Conservation (phyloP, 2,113 vertebrate species). For the Phalacrocorax pelagicus region DNA sequence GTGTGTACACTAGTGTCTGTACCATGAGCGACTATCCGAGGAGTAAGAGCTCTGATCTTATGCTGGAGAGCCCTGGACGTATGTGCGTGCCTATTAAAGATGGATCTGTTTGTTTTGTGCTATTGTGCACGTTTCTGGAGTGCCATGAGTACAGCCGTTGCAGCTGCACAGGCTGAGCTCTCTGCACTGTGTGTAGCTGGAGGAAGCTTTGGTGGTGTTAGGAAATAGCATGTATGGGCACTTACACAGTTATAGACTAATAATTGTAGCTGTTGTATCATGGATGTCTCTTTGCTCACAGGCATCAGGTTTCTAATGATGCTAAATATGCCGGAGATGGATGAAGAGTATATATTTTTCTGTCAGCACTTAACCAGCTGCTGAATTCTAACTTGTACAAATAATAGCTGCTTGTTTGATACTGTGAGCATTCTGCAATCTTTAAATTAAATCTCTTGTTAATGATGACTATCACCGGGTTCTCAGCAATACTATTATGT, state of each 20-base stretch:
- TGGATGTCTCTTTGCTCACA: neutral
- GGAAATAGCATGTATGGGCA: neutral
- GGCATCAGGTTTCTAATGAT: neutral
- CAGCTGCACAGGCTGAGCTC: neutral
- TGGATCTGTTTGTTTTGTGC: fast-evolving
- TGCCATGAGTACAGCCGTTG: neutral
- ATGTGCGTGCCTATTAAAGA: fast-evolving
- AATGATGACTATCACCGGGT: neutral
- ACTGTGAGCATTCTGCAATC: neutral
- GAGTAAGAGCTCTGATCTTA: fast-evolving
- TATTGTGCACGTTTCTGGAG: neutral
- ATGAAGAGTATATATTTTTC: neutral
- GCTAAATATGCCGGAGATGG: neutral
- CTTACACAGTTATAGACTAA: neutral
- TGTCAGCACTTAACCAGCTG: neutral
- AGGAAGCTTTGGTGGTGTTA: neutral
- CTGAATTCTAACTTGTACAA: neutral
- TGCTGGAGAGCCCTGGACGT: neutral
- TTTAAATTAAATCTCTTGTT: conserved; percentile 52
- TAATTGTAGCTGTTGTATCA: neutral
- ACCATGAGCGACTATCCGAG: fast-evolving
- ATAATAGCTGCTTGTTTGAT: neutral
- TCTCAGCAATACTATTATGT: neutral
- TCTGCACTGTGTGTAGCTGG: neutral
- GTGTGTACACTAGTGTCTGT: neutral